Percentiles rank a stretch among this genome's conserved stretches.
Evolutionary conservation across 2,113 vertebrate genomes (phyloP).

Genomic region (Scartelaos histophorus): DNA sequence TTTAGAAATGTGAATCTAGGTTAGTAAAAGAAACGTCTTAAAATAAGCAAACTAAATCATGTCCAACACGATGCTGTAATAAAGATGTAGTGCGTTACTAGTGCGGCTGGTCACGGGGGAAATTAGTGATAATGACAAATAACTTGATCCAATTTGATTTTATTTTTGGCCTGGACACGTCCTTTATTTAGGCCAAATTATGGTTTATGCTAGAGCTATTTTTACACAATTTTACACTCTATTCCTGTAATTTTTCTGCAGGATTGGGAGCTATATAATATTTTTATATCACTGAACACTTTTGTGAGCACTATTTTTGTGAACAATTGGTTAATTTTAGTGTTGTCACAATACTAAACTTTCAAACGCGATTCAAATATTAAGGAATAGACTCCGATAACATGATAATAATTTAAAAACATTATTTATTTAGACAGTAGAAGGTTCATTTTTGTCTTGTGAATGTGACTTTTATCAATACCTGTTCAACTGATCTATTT

Average conservation of each 20-base stretch:
- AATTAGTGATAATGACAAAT: constrained; percentile 8
- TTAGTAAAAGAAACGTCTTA: background rate
- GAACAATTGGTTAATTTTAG: too few relatives aligned
- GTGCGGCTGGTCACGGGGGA: background rate
- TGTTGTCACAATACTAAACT: too few relatives aligned
- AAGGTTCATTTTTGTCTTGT: too few relatives aligned
- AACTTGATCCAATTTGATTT: constrained; percentile 1
- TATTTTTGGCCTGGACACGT: background rate
- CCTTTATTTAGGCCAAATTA: background rate
- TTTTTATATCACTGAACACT: background rate
- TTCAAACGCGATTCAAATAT: too few relatives aligned
- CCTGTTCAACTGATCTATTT: too few relatives aligned
- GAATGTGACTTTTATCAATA: too few relatives aligned
- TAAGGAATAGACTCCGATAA: too few relatives aligned
- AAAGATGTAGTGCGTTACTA: background rate
- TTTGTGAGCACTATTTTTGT: too few relatives aligned
- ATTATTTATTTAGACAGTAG: too few relatives aligned
- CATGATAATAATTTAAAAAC: too few relatives aligned
- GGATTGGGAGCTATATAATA: background rate
- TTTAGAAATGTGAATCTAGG: background rate
- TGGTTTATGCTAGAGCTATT: background rate
- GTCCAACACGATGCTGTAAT: background rate
- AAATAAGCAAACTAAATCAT: background rate
- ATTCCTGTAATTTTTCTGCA: background rate
- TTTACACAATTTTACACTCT: background rate